phyloP scores from a whole-genome alignment of 2,888 invertebrate genomes.

The Stomorhina lunata region DNA sequence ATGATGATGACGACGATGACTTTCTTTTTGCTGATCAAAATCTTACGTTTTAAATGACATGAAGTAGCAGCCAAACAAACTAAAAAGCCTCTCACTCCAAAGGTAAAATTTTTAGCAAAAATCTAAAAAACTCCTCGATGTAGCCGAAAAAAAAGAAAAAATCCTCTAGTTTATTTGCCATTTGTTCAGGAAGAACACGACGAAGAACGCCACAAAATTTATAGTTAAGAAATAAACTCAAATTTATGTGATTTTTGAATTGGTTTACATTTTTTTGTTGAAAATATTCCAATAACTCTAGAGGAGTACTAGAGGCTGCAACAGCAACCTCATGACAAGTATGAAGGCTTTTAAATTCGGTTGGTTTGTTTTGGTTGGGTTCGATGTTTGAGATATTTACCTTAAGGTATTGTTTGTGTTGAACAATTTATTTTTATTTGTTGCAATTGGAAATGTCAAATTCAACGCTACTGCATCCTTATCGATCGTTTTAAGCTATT shows the following conservation, averaged over 20 bases:
- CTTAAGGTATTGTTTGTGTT: constrained; percentile 56
- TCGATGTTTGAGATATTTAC: neutral
- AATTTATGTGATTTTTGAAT: constrained; percentile 53
- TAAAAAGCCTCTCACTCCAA: neutral
- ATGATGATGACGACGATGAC: constrained; percentile 31
- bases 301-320: too few species aligned
- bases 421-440: constrained; percentile 60
- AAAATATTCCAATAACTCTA: neutral
- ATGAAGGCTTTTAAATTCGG: neutral
- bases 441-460: constrained; percentile 63
- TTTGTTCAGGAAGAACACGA: constrained; percentile 14
- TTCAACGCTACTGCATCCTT: constrained; percentile 65
- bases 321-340: neutral
- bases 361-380: neutral
- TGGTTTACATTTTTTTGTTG: constrained; percentile 20
- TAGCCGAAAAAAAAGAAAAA: constrained; percentile 1
- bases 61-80: constrained; percentile 28
- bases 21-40: constrained; percentile 59
- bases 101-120: neutral
- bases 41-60: constrained; percentile 46
- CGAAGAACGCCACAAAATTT: constrained; percentile 29
- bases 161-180: constrained; percentile 37
- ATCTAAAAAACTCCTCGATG: neutral
- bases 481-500: constrained; percentile 48
- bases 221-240: constrained; percentile 16